phyloP scores from a whole-genome alignment of 2,797 vertebrate genomes.

The Paedocypris micromegethes region DNA sequence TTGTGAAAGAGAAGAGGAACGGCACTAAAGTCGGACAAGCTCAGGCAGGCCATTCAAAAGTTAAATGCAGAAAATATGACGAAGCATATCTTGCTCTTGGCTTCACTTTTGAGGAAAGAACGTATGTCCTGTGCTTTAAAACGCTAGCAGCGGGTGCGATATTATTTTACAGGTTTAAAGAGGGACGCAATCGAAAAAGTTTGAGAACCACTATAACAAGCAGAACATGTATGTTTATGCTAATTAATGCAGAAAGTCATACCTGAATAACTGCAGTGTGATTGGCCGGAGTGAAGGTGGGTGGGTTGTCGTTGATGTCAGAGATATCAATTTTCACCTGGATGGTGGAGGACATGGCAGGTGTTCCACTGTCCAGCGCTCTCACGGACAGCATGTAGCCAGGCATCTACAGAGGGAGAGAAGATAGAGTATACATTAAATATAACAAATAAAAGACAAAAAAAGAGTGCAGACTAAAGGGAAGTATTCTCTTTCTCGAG shows the following conservation, averaged over 20 bases:
- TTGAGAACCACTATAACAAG: too few species aligned
- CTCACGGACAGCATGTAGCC: conserved; percentile 82
- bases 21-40: too few species aligned
- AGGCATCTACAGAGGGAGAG: conserved; percentile 71
- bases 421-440: neutral
- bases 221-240: too few species aligned
- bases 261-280: conserved; percentile 92
- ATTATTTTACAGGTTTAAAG: too few species aligned
- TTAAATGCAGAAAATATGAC: too few species aligned
- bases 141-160: too few species aligned
- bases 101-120: too few species aligned
- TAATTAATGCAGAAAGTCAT: neutral
- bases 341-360: conserved; percentile 83
- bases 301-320: conserved; percentile 92
- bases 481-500: conserved; percentile 15
- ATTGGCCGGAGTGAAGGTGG: conserved; percentile 85
- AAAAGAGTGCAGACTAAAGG: conserved; percentile 6
- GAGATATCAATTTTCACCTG: conserved; percentile 88
- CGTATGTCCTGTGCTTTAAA: too few species aligned
- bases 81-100: too few species aligned
- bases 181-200: too few species aligned
- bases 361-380: conserved; percentile 81
- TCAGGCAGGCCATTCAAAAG: too few species aligned
- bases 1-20: too few species aligned
- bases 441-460: neutral